Base-by-base conservation (phyloP, 1,140 invertebrate species). In the Leptonema lineaticorne region DNA sequence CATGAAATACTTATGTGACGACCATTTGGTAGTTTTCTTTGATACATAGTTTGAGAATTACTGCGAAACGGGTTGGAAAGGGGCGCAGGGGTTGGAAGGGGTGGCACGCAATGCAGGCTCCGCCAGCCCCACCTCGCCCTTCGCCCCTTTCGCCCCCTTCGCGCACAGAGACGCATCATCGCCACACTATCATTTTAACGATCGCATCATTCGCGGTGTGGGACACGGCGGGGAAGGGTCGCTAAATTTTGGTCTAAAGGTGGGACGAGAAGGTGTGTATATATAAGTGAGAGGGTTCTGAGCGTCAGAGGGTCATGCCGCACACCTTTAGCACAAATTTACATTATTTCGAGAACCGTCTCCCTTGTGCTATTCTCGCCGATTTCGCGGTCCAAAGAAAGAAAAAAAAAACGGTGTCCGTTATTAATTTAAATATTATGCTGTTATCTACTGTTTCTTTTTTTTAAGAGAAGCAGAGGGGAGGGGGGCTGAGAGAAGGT, bases 101-200 rank as follows among this genome's bases (percentile, higher is more conserved):
- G 56, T 45, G 69, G 67, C 63, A 71, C 70, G 70, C 70, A 71
- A 63, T 71, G 70, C 70, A 71, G 70, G 62, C 67, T 69, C 67
- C 41, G 48, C 37, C 48, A 24, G 24, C 63, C n/a, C 30, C 24
- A 56, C 67, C 56, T 27, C 63, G n/a, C 14, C 45, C 45, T 11
- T 27, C 41, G 37, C 50, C 26, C 33, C 28, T 24, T 22, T 1
- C 22, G 50, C 1, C 8, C 57, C 29, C 48, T 11, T 60, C 24
- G 9, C n/a, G 29, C 29, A n/a, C n/a, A n/a, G 30, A 62, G 56
- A 60, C 63, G 60, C 62, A 71, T 71, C 69, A 71, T 71, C 63
- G 63, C 67, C 67, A 60, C 33, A 71, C 70, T 68, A 71, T 71
- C 56, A 66, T 56, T 66, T 65, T 71, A 68, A 71, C 66, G 70